These are phyloP conservation scores for Lophotriccus pileatus DNA, from an alignment of 2,797 vertebrate genomes.

Conservation along the genomic window DNA sequence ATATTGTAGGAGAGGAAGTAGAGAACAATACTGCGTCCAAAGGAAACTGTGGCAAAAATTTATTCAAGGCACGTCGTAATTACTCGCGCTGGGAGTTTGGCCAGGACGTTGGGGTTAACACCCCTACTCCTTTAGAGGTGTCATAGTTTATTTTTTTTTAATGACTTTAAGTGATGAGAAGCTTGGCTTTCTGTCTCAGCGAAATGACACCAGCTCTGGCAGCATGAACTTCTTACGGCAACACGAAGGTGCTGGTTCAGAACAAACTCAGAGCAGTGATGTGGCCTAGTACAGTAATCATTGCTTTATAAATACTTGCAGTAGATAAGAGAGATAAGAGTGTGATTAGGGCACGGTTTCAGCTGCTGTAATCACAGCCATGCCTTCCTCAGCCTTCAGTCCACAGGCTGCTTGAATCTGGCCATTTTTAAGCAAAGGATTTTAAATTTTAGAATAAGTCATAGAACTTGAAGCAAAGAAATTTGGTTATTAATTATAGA, in stretches of 20 bases:
- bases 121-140: slow-evolving; percentile 41
- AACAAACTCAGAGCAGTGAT: background rate
- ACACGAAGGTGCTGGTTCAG: background rate
- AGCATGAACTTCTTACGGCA: background rate
- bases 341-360: slow-evolving; percentile 27
- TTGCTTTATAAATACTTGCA: slow-evolving; percentile 44
- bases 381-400: background rate
- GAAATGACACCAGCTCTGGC: slow-evolving; percentile 14
- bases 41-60: slow-evolving; percentile 58
- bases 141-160: slow-evolving; percentile 42
- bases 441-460: background rate
- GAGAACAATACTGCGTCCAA: slow-evolving; percentile 52
- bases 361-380: background rate
- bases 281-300: background rate
- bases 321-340: slow-evolving; percentile 54
- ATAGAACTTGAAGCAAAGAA: background rate
- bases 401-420: background rate
- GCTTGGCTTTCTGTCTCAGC: slow-evolving; percentile 42
- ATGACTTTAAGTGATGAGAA: slow-evolving; percentile 34
- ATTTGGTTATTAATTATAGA: background rate
- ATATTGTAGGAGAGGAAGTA: slow-evolving; percentile 35
- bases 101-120: slow-evolving; percentile 54
- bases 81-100: slow-evolving; percentile 8
- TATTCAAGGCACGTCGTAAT: slow-evolving; percentile 47
- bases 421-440: background rate